Conservation (phyloP, 2,113 vertebrate species). For the Pantherophis guttatus region DNA sequence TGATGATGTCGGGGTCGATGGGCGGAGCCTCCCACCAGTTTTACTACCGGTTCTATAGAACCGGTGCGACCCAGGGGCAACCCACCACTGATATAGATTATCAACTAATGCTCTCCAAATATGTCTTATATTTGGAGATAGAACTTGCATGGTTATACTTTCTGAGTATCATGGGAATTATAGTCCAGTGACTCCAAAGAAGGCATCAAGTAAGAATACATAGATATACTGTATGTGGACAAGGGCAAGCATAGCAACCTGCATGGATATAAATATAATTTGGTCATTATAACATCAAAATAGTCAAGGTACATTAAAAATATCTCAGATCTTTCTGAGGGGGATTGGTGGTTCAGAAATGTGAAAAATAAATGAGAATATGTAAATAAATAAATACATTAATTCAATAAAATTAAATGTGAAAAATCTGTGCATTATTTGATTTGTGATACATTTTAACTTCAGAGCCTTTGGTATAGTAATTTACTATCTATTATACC, state of each 20-base stretch:
- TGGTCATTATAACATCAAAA: neutral
- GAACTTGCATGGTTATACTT: neutral
- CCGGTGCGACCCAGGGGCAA: no score
- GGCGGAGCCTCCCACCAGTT: no score
- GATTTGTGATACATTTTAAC: neutral
- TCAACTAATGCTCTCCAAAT: neutral
- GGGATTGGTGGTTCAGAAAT: no score
- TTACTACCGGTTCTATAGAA: no score
- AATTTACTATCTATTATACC: no score
- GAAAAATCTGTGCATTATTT: neutral
- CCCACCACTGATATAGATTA: neutral
- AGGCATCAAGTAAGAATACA: neutral
- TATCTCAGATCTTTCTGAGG: neutral
- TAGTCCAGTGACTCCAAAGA: neutral
- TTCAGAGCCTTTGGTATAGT: neutral
- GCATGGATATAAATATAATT: neutral
- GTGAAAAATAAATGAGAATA: no score
- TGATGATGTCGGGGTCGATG: no score
- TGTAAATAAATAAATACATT: no score
- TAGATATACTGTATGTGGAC: no score
- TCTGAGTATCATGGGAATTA: neutral
- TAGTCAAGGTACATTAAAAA: neutral
- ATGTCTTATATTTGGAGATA: no score
- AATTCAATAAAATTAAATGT: neutral
- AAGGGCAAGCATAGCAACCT: neutral